Conservation (phyloP, 1,140 invertebrate species). For the Aphelenchoides besseyi region DNA sequence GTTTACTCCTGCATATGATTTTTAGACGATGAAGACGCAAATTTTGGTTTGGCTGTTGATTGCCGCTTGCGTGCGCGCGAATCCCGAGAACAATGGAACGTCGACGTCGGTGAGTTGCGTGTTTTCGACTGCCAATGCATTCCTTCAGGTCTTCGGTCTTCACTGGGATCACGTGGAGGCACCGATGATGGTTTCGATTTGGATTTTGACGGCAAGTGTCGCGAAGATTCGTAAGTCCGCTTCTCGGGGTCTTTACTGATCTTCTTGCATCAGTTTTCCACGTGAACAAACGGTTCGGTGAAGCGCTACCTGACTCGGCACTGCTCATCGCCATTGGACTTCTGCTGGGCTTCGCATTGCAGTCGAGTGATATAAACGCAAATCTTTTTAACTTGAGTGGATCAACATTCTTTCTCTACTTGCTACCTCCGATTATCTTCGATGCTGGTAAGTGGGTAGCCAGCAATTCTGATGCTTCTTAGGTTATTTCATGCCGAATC, state of each 20-base stretch:
- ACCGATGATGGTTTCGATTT: slow-evolving; percentile 36
- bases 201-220: slow-evolving; percentile 53
- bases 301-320: slow-evolving; percentile 26
- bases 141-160: slow-evolving; percentile 35
- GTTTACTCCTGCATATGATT: no score
- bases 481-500: slow-evolving; percentile 56
- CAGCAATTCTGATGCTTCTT: slow-evolving; percentile 14
- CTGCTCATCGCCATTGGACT: slow-evolving; percentile 30
- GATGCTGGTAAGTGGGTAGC: slow-evolving; percentile 63
- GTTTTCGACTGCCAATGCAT: no score
- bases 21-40: no score
- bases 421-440: slow-evolving; percentile 65
- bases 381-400: slow-evolving; percentile 28
- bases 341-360: slow-evolving; percentile 18
- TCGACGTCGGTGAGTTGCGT: no score
- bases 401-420: slow-evolving; percentile 48
- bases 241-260: not conserved
- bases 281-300: slow-evolving; percentile 25
- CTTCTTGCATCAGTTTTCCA: slow-evolving; percentile 15
- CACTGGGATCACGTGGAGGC: slow-evolving; percentile 40
- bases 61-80: no score
- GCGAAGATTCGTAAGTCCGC: slow-evolving; percentile 55
- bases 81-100: no score
- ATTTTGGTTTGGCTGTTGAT: no score
- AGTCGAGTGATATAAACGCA: slow-evolving; percentile 1